Conservation (phyloP, 2,888 invertebrate genomes). For the Eilema caniola region DNA sequence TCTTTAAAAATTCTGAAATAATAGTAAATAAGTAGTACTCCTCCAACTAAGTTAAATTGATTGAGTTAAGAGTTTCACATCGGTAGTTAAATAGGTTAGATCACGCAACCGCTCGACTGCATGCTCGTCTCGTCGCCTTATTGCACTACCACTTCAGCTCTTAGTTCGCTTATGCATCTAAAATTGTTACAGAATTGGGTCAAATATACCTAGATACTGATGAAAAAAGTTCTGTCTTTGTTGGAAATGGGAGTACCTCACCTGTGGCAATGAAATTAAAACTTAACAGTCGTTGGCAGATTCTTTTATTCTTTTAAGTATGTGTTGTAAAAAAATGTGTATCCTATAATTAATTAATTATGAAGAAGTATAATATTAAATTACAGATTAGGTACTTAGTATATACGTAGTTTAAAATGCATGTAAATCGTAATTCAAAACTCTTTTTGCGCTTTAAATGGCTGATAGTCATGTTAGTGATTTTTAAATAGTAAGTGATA, state of each 20-base stretch:
- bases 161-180: conserved; percentile 2
- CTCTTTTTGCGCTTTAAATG: too few species aligned
- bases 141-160: neutral
- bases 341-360: too few species aligned
- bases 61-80: conserved; percentile 4
- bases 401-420: too few species aligned
- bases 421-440: too few species aligned
- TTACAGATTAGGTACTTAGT: too few species aligned
- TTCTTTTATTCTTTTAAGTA: too few species aligned
- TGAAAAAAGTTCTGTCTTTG: neutral
- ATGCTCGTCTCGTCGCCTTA: neutral
- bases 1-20: neutral
- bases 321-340: too few species aligned
- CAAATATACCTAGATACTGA: neutral
- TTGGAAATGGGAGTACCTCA: neutral
- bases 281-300: neutral
- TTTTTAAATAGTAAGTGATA: too few species aligned
- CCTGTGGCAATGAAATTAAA: neutral
- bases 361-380: too few species aligned
- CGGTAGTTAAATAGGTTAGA: neutral
- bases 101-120: neutral
- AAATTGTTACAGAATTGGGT: neutral
- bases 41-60: conserved; percentile 4
- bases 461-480: too few species aligned
- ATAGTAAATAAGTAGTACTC: neutral